These are phyloP conservation scores for Pachymerium ferrugineum DNA, from an alignment of 2,888 invertebrate genomes.

Conservation along the genomic window DNA sequence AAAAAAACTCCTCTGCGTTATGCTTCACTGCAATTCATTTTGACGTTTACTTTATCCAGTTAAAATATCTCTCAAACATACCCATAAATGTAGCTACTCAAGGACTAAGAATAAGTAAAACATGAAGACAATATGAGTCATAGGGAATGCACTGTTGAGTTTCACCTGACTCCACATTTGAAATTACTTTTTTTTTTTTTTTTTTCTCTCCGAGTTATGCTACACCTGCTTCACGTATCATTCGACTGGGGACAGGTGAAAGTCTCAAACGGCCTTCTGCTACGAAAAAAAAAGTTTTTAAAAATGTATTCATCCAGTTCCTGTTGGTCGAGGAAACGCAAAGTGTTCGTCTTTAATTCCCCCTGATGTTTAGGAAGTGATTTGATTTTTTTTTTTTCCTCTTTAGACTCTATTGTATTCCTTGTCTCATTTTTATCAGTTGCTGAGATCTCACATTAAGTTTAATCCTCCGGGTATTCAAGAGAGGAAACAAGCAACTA, in stretches of 20 bases:
- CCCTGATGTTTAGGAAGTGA: constrained; percentile 16
- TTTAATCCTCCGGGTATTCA: neutral
- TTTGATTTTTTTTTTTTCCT: neutral
- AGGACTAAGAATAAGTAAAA: constrained; percentile 1
- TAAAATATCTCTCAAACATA: neutral
- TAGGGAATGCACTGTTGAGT: constrained; percentile 12
- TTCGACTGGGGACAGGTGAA: constrained; percentile 12
- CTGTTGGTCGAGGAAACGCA: neutral
- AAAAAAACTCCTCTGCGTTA: neutral
- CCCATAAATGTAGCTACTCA: neutral
- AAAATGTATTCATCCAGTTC: neutral
- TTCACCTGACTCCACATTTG: constrained; percentile 3
- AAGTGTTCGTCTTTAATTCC: neutral
- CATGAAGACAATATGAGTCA: neutral
- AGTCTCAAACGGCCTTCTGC: neutral
- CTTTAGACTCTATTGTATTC: neutral
- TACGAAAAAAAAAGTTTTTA: neutral
- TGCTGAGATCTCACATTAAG: neutral
- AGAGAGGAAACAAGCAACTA: constrained; percentile 14
- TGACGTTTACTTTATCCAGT: neutral
- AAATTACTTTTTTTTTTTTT: neutral
- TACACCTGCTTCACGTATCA: constrained; percentile 19
- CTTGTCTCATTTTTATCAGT: neutral
- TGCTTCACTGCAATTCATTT: neutral
- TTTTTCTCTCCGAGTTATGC: no score